A percentile compares a stretch with the other conserved stretches of the same genome.
phyloP scores from a whole-genome alignment of 2,888 invertebrate species.

The Orthosia gracilis region DNA sequence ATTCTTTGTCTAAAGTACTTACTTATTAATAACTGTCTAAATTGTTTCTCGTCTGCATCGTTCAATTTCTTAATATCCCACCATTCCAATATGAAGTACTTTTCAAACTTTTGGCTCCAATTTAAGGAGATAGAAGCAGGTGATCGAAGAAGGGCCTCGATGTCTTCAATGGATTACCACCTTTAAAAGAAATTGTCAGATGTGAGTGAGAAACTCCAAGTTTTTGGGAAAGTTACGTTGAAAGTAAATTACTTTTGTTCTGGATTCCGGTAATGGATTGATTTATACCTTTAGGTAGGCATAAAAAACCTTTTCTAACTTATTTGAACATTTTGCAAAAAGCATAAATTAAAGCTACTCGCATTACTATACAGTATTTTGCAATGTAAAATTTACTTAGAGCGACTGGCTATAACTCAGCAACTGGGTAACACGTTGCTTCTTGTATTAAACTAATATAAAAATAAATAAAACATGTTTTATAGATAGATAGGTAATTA shows the following conservation, averaged over 20 bases:
- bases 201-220: conserved; percentile 20
- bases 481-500: too few relatives aligned
- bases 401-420: too few relatives aligned
- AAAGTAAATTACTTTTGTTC: conserved; percentile 47
- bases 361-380: too few relatives aligned
- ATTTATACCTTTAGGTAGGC: background rate
- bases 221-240: background rate
- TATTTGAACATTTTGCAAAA: background rate
- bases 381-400: too few relatives aligned
- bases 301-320: background rate
- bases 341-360: too few relatives aligned
- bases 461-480: too few relatives aligned
- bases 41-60: conserved; percentile 18
- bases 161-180: conserved; percentile 39
- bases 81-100: conserved; percentile 22
- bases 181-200: conserved; percentile 40
- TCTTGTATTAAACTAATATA: too few relatives aligned
- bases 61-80: conserved; percentile 24
- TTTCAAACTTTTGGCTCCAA: conserved; percentile 40
- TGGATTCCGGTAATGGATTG: conserved; percentile 21
- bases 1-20: too few relatives aligned
- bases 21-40: background rate
- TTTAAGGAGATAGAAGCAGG: conserved; percentile 34
- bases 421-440: too few relatives aligned
- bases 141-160: conserved; percentile 30